Percentiles rank a stretch among this genome's conserved stretches.
Evolutionary conservation across 2,113 vertebrate species (phyloP).

Genomic region (Eira barbara): DNA sequence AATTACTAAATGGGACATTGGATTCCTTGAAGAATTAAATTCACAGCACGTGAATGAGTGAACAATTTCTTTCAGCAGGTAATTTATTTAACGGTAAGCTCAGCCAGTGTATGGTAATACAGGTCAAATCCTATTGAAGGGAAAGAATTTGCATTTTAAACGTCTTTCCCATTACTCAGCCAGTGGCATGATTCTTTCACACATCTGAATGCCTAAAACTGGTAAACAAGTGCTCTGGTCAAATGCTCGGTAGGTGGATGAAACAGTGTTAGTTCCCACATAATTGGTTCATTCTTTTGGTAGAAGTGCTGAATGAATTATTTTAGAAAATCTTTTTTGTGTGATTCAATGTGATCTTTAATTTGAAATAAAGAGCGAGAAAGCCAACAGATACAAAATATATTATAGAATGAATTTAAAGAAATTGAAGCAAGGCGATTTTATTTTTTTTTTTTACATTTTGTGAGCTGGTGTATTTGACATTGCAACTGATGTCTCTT

Average conservation of each 20-base stretch:
- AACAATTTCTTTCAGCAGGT: conserved; percentile 23
- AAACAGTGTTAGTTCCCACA: not conserved
- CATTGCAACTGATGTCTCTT: not conserved
- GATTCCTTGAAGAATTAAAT: conserved; percentile 53
- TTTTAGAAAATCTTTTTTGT: not conserved
- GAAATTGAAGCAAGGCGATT: not conserved
- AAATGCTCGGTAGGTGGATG: not conserved
- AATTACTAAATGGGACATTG: conserved; percentile 22
- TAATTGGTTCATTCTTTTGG: conserved; percentile 8
- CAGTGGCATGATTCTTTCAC: not conserved
- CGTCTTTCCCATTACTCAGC: not conserved
- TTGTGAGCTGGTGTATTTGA: not conserved
- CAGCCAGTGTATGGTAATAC: not conserved
- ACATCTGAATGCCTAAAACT: not conserved
- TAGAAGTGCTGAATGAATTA: not conserved
- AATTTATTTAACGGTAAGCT: conserved; percentile 39
- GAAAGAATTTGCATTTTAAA: conserved; percentile 44
- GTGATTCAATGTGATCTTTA: not conserved
- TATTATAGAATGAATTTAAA: not conserved
- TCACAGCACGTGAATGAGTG: conserved; percentile 9
- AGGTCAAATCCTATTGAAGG: conserved; percentile 23
- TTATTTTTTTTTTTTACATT: not conserved
- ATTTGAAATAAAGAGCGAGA: not conserved
- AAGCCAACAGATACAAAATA: not conserved
- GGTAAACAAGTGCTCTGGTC: not conserved